Evolutionary conservation across 2,113 vertebrate genomes (phyloP).

Genomic region (Nicator chloris): DNA sequence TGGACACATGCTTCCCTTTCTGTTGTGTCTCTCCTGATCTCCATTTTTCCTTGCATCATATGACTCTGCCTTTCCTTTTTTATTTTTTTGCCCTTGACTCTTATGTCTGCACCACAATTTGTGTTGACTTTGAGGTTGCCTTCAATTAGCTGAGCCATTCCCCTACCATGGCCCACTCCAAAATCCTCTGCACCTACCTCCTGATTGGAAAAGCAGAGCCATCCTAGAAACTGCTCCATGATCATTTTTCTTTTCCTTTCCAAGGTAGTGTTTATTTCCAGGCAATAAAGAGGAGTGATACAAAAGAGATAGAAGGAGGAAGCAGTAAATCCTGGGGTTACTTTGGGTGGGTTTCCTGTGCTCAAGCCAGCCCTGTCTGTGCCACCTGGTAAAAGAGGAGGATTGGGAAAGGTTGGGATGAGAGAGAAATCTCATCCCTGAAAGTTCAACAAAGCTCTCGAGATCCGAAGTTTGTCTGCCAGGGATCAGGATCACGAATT

Average conservation of each 20-base stretch:
- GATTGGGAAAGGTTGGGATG: not conserved
- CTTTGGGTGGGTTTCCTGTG: not conserved
- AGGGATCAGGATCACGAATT: not conserved
- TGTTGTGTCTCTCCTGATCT: not conserved
- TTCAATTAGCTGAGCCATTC: constrained; percentile 43
- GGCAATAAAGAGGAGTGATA: constrained; percentile 16
- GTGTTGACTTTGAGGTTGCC: constrained; percentile 32
- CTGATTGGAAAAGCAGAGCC: not conserved
- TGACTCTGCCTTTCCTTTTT: constrained; percentile 9
- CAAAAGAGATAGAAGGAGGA: not conserved
- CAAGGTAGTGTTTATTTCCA: constrained; percentile 50
- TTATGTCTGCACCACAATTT: constrained; percentile 3
- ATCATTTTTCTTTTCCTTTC: constrained; percentile 33
- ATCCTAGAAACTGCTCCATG: not conserved
- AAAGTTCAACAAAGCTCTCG: not conserved
- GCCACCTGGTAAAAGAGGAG: not conserved
- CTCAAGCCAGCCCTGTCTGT: not conserved
- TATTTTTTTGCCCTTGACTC: constrained; percentile 37
- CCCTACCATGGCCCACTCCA: not conserved
- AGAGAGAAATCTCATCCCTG: not conserved
- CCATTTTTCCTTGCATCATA: constrained; percentile 1
- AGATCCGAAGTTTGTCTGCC: not conserved
- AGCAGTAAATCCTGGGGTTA: not conserved
- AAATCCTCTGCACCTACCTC: not conserved
- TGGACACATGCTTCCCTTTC: not conserved